Evolutionary conservation across 2,113 vertebrate species (phyloP), one percentile per base, ranked within the genome.

Genomic region (Cyprinodon tularosa): DNA sequence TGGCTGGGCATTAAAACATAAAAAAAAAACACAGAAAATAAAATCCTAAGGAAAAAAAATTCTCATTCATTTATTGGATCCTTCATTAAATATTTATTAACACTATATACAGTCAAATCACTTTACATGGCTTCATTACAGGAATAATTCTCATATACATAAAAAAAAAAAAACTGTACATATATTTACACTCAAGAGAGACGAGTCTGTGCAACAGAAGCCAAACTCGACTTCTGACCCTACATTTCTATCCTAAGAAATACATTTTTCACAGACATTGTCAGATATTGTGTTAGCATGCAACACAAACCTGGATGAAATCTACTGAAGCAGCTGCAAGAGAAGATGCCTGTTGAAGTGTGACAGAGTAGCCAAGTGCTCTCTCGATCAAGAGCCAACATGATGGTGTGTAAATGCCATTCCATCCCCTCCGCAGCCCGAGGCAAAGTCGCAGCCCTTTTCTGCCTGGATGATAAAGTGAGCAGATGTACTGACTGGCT

Each of bases 31-130:
- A 48, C 40, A 9, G n/a, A 64, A 64, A 1, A 64, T 37, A 20
- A 4, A 64, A 40, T 17, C 4, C 3, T 10, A 12, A 17, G 9
- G 7, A 36, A 38, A 20, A 8, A 7, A 40, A 29, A 60, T 4
- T 4, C 15, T 36, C 6, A 39, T 13, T 45, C 29, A 17, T 68
- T 3, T 39, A 44, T 72, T 59, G 72, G 67, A 68, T 87, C 75
- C 61, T 71, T 92, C 80, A 74, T 94, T 93, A 94, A 94, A 94
- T 94, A 94, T 84, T 38, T 89, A 86, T 75, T 89, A 93, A 94
- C 91, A 94, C 59, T 92, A 93, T 94, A 87, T 93, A 95, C 93
- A 94, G 65, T 71, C 71, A 84, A 69, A 67, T 72, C 70, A 67
- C 90, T 84, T 89, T 92, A 94, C 92, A 94, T 75, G 78, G 87